Evolutionary conservation across 1,140 invertebrate species (phyloP).

Genomic region (Drosophila funebris): DNA sequence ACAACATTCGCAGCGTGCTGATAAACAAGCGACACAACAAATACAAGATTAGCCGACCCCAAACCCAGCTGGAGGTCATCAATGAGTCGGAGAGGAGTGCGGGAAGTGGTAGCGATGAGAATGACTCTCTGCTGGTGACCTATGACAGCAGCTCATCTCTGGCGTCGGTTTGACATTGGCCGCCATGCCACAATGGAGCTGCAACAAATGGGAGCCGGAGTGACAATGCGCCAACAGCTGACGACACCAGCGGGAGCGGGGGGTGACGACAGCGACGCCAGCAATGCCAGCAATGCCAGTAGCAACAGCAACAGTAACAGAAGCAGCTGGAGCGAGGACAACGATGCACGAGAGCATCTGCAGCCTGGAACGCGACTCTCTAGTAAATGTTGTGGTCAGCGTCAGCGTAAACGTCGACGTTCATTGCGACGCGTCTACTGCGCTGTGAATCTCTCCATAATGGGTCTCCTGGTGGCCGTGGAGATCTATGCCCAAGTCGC

Average conservation of each 20-base stretch:
- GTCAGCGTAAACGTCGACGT: constrained; percentile 82
- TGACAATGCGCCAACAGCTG: constrained; percentile 23
- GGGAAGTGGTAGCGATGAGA: constrained; percentile 83
- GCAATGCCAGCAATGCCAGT: not conserved
- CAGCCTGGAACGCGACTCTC: constrained; percentile 36
- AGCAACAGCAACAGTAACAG: not conserved
- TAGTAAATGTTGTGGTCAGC: constrained; percentile 69
- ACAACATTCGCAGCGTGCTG: constrained; percentile 79
- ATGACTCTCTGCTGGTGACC: constrained; percentile 83
- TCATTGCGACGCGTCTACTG: constrained; percentile 83
- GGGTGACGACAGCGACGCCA: constrained; percentile 10
- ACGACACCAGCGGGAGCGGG: constrained; percentile 15
- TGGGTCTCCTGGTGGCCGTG: constrained; percentile 72
- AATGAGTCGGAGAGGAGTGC: constrained; percentile 80
- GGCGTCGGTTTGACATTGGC: constrained; percentile 84
- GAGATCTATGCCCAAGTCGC: constrained; percentile 81
- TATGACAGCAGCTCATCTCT: constrained; percentile 83
- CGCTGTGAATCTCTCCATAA: constrained; percentile 77
- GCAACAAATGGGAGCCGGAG: constrained; percentile 51
- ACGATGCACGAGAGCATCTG: constrained; percentile 53
- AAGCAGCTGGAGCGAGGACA: constrained; percentile 5
- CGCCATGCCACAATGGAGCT: constrained; percentile 77
- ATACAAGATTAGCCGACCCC: constrained; percentile 77
- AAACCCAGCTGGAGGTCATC: constrained; percentile 81
- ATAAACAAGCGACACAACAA: constrained; percentile 81